Base-by-base conservation (phyloP, 53 echinoderm and acorn worm genomes). In the Apostichopus leukothele region DNA sequence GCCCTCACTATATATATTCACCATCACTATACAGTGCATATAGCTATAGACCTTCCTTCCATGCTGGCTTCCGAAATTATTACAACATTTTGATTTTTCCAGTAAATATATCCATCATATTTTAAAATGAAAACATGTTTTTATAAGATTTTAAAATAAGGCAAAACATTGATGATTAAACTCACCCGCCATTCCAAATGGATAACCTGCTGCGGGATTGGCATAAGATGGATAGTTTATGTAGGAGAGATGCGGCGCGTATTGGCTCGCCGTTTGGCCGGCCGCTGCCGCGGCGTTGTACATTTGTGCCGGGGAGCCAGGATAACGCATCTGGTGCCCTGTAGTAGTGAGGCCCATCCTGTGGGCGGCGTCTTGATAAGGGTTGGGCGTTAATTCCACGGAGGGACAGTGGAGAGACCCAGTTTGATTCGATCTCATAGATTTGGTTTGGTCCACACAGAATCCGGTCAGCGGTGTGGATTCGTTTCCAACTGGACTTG, bases 121-220 rank as follows among this genome's bases (percentile, higher is more conserved):
- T 39, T 39, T 39, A 39, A 39, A 39, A 3, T 39, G 39, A 39
- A 25, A 74, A 6, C 12, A 51, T 76, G 52, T 51, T 76, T 14
- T 50, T 9, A 21, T 26, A 51, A 13, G 6, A 76, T 27, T 76
- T 76, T 51, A 26, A 51, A 39, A 52, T 7, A 26, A 9, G 16
- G 8, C 7, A 50, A 76, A 51, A 76, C 4, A 39, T 14, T 76
- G 12, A 27, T 76, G 27, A 11, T 13, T 39, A 39, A 39, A 63
- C 89, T 92, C 68, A 92, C 92, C 92, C 86, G 92, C 59, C 92
- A 92, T 92, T 68, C 89, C 89, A 51, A 92, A 92, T 23, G 92
- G 89, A 60, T 92, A 92, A 61, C 89, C 89, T 23, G 91, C 91
- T 20, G 92, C 89, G 16, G 89, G 89, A 51, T 81, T 92, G 11